phyloP scores from a whole-genome alignment of 1,140 invertebrate genomes.

The Gryon sp. region DNA sequence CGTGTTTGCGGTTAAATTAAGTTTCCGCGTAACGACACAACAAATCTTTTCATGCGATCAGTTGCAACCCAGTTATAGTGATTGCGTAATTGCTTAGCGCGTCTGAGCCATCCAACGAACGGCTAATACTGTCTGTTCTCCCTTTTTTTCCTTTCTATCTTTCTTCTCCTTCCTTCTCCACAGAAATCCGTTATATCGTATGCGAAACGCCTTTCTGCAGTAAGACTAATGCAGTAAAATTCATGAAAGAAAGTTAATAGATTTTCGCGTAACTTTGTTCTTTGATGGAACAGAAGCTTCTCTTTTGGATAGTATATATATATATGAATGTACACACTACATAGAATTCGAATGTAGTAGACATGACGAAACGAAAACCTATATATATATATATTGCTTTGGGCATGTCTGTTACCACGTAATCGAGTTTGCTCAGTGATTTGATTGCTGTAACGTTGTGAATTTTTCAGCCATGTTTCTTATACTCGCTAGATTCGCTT shows the following conservation, averaged over 20 bases:
- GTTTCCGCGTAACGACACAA: conserved; percentile 1
- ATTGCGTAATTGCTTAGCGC: conserved; percentile 17
- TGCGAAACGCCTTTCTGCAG: conserved; percentile 15
- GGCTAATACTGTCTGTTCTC: background rate
- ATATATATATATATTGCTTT: conserved; percentile 46
- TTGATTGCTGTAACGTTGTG: conserved; percentile 59
- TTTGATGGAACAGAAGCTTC: conserved; percentile 36
- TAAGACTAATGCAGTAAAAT: conserved; percentile 51
- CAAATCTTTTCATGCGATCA: conserved; percentile 14
- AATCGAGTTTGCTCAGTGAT: conserved; percentile 59
- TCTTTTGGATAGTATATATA: conserved; percentile 17
- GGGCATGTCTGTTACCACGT: conserved; percentile 40
- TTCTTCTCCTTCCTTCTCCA: no score
- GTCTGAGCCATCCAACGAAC: background rate
- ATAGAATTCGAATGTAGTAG: no score
- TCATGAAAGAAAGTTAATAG: conserved; percentile 59
- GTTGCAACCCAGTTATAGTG: conserved; percentile 18
- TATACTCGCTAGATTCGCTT: conserved; percentile 52
- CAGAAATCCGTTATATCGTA: conserved; percentile 16
- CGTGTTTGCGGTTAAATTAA: conserved; percentile 7
- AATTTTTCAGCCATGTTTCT: conserved; percentile 55
- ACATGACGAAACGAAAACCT: no score
- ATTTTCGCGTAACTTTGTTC: conserved; percentile 34
- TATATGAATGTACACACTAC: no score
- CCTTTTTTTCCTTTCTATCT: no score